Evolutionary conservation across 2,113 vertebrate species (phyloP), one percentile per base, ranked within the genome.

Genomic region (Salvelinus namaycush): DNA sequence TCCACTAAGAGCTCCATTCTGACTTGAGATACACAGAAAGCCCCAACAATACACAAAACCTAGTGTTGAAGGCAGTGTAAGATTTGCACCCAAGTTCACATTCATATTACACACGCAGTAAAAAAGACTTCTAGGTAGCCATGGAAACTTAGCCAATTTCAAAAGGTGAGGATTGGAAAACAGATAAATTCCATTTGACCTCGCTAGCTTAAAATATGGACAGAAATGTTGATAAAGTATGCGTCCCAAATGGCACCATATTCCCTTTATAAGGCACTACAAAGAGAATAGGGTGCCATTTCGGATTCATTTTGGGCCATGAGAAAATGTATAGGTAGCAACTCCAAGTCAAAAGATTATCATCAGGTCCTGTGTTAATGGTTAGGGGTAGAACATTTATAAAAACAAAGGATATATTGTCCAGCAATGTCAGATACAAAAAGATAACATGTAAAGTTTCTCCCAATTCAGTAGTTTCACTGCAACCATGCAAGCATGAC

Each of bases 81-180:
- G 24, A 67, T 26, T 26, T 29, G 65, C 6, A 29, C 62, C 24
- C 60, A 64, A 65, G 39, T 44, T 44, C 39, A 44, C 6, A 26
- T 65, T 65, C 62, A 9, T 67, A 27, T 67, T 72, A 74, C n/a
- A 60, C 75, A 64, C 79, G 66, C 59, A 73, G 76, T 44, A 73
- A 76, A 75, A 84, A 84, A 49, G 79, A 74, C 62, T 75, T 84
- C 83, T 90, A 87, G 86, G 73, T 39, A 39, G 39, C 9, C 39
- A 44, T 20, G 51, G 13, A 72, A 27, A 29, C 26, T 18, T 69
- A 9, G 12, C 77, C 34, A 75, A 39, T 39, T 44, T 44, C 8
- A 48, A 75, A 62, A 79, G 39, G 39, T 44, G 59, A 84, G 39
- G 7, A 44, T 65, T 9, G 26, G 26, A 65, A 9, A 65, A 65